Base-by-base conservation (phyloP, 2,888 invertebrate species). In the Oxycera nigricornis region DNA sequence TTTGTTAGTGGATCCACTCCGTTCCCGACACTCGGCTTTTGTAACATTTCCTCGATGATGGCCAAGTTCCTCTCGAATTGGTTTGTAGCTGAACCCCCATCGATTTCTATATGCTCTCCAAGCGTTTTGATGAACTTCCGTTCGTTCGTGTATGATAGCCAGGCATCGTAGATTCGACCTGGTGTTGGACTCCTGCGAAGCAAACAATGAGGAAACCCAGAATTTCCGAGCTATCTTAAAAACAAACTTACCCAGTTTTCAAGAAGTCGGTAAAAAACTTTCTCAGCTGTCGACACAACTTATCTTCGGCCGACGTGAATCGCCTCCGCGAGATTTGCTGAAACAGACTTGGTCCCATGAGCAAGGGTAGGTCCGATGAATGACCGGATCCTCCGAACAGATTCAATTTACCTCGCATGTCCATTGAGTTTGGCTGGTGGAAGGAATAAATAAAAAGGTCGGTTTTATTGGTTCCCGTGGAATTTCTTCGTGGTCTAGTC, bases 321-420 rank as follows among this genome's bases (percentile, higher is more conserved):
- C 90, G 87, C 61, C 91, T 86, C 35, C 92, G 87, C 1, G 90
- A 88, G 74, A 91, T 86, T 85, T 91, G 90, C 78, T 90, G 89
- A 81, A 90, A 88, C 46, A 91, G 81, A 39, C 89, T 87, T 50
- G 91, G 91, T 2, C 92, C 92, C 78, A 92, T 86, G 28, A 92
- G 82, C 35, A 91, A 86, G 9, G 91, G 86, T 74, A 92, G 83
- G 82, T 92, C 92, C 0, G 91, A 87, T 3, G 91, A 90, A 78
- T 91, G 90, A 0, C 88, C 87, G n/a, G 90, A 88, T 73, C 91
- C 91, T 0, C 83, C 84, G 75, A 85, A 86, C 0, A 83, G 77
- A 78, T 86, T 86, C 14, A 81, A 78, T 31, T 82, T 82, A 35
- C 86, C 86, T 1, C 86, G 81, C 81, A 86, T 81, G 74, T 85